A percentile compares a stretch with the other conserved stretches of the same genome.
Conservation (phyloP, 2,888 invertebrate species). For the Drosophila melanosoma region DNA sequence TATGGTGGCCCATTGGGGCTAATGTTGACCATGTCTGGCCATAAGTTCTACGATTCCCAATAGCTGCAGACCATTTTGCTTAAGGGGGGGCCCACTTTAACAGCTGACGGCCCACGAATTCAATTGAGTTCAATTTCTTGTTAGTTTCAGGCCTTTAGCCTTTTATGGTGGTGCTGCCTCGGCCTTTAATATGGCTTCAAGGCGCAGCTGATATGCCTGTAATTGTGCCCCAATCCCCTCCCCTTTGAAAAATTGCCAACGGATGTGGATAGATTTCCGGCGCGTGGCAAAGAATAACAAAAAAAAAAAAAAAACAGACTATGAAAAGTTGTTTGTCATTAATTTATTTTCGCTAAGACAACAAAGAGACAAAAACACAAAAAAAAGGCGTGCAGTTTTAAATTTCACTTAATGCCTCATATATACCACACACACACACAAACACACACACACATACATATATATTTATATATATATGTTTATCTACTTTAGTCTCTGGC, state of each 20-base stretch:
- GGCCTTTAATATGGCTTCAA: slow-evolving; percentile 45
- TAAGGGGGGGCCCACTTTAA: slow-evolving; percentile 10
- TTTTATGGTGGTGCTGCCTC: not conserved
- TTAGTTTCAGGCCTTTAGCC: slow-evolving; percentile 3
- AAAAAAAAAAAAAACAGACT: slow-evolving; percentile 39
- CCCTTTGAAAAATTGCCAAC: slow-evolving; percentile 57
- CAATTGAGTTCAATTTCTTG: slow-evolving; percentile 24
- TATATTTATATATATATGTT: not conserved
- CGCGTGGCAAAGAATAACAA: slow-evolving; percentile 42
- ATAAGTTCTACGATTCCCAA: slow-evolving; percentile 59
- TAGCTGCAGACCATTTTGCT: slow-evolving; percentile 26
- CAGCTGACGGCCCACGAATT: slow-evolving; percentile 45
- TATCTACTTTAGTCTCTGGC: slow-evolving; percentile 5
- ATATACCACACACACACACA: slow-evolving; percentile 15
- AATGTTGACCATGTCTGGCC: slow-evolving; percentile 45
- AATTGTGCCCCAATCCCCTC: slow-evolving; percentile 22
- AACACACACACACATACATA: not conserved
- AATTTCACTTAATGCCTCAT: slow-evolving; percentile 53
- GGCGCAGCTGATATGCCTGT: slow-evolving; percentile 40
- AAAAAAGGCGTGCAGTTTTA: slow-evolving; percentile 41
- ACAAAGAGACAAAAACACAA: slow-evolving; percentile 16
- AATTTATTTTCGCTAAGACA: slow-evolving; percentile 68
- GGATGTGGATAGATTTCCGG: slow-evolving; percentile 70
- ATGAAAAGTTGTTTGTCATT: slow-evolving; percentile 77
- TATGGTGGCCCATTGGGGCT: slow-evolving; percentile 53